phyloP scores from a whole-genome alignment of 2,888 invertebrate species.

The Synergus laeviventris region DNA sequence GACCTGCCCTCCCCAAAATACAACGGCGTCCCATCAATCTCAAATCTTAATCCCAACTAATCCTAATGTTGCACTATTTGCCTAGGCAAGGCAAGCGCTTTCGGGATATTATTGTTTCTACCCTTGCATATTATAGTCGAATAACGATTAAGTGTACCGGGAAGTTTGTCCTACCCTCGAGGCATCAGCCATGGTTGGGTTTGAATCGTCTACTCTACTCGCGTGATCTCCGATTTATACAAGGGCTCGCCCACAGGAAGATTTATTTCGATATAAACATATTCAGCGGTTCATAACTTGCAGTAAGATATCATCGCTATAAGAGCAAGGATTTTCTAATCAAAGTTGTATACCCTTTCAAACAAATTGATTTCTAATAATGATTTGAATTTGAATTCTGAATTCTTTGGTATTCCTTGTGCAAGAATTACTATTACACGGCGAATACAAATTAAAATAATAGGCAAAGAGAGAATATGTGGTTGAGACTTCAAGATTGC shows the following conservation, averaged over 20 bases:
- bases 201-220: slow-evolving; percentile 43
- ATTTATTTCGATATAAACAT: slow-evolving; percentile 17
- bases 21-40: slow-evolving; percentile 68
- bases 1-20: slow-evolving; percentile 25
- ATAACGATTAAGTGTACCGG: slow-evolving; percentile 69
- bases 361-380: too few relatives aligned
- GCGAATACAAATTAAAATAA: too few relatives aligned
- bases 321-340: background rate
- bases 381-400: too few relatives aligned
- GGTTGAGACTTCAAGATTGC: too few relatives aligned
- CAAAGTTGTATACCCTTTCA: background rate
- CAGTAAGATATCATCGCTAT: background rate
- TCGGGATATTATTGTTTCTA: slow-evolving; percentile 70
- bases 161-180: slow-evolving; percentile 69
- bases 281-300: background rate
- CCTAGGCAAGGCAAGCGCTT: slow-evolving; percentile 63
- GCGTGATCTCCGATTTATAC: slow-evolving; percentile 22
- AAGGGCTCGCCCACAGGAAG: background rate
- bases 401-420: too few relatives aligned
- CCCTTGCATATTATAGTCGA: slow-evolving; percentile 74
- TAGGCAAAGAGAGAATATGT: too few relatives aligned
- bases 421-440: too few relatives aligned
- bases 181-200: slow-evolving; percentile 61
- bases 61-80: slow-evolving; percentile 73
- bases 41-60: slow-evolving; percentile 69